Base-by-base conservation (phyloP, 2,888 invertebrate species). In the Brenthis hecate region DNA sequence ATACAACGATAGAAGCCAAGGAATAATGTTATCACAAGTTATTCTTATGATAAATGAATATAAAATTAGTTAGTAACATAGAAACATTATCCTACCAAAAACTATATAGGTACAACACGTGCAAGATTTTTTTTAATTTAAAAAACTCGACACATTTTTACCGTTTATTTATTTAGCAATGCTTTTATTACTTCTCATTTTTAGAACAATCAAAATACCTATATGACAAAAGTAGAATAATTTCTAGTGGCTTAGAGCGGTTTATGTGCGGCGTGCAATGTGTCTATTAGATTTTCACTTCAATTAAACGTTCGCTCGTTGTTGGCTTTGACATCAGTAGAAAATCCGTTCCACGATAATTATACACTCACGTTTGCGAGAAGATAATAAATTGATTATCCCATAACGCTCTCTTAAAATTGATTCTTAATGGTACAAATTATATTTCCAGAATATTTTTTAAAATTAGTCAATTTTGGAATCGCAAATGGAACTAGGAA, bases 251-350 rank as follows among this genome's bases (percentile, higher is more conserved):
- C 16, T 53, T 36, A 36, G 13, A 61, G 28, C 5, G 3, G 5
- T n/a, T 2, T 43, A 56, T 43, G n/a, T n/a, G 58, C n/a, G 11
- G 61, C 51, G 11, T 3, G 51, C n/a, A 51, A 61, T 61, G 50
- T 53, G 61, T 36, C 51, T 53, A 61, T 61, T 53, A 61, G 36
- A 61, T 61, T 53, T 61, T 51, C 61, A 53, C 61, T 61, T 32
- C n/a, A 60, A 60, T 48, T 53, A 53, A 51, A 61, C 51, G 51
- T 50, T 16, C 32, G 51, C 51, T 53, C 51, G 51, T 32, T 50
- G 61, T 53, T 61, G 53, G 50, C 51, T 61, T 61, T 51, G 61
- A 48, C 48, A 58, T 58, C 58, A 58, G 23, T n/a, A 23, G 47
- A 11, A 47, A 58, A 47, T 58, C 48, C 14, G 48, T 23, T 23